Conservation (phyloP, 2,797 vertebrate species). For the Setipinna tenuifilis region DNA sequence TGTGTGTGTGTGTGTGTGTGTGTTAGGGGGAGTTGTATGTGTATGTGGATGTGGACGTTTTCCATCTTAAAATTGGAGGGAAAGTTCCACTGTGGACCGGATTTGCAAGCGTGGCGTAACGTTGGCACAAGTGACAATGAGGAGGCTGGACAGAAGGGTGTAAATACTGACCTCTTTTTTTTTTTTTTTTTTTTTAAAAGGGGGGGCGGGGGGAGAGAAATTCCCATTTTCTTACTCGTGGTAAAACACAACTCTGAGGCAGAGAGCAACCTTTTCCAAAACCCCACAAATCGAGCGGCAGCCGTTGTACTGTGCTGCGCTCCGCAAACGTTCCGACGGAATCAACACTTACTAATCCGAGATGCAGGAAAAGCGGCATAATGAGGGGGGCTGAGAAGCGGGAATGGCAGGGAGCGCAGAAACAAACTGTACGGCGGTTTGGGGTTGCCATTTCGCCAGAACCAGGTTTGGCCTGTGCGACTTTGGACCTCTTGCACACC, state of each 20-base stretch:
- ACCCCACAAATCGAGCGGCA: not conserved
- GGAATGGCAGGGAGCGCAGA: not conserved
- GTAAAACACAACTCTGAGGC: not conserved
- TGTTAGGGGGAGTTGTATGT: not conserved
- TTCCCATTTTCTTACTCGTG: not conserved
- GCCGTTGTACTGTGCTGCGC: not conserved
- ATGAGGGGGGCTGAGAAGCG: constrained; percentile 44
- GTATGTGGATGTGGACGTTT: constrained; percentile 47
- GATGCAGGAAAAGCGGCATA: constrained; percentile 53
- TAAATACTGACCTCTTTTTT: constrained; percentile 13
- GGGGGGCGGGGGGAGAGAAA: not conserved
- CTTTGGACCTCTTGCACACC: constrained; percentile 26
- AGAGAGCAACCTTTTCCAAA: constrained; percentile 6
- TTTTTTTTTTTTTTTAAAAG: constrained; percentile 5
- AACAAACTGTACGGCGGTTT: not conserved
- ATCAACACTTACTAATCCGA: constrained; percentile 49
- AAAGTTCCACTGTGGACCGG: constrained; percentile 73
- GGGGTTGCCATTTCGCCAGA: not conserved
- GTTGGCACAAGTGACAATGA: constrained; percentile 37
- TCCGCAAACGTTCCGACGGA: not conserved
- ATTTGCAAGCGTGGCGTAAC: constrained; percentile 64
- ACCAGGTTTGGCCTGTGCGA: not conserved
- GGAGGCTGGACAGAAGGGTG: not conserved
- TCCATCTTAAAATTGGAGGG: constrained; percentile 56
- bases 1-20: no score